Percentiles rank a stretch among this genome's conserved stretches.
These are phyloP conservation scores for Metridium senile DNA, from an alignment of 92 coral and sea anemone species.

Conservation along the genomic window DNA sequence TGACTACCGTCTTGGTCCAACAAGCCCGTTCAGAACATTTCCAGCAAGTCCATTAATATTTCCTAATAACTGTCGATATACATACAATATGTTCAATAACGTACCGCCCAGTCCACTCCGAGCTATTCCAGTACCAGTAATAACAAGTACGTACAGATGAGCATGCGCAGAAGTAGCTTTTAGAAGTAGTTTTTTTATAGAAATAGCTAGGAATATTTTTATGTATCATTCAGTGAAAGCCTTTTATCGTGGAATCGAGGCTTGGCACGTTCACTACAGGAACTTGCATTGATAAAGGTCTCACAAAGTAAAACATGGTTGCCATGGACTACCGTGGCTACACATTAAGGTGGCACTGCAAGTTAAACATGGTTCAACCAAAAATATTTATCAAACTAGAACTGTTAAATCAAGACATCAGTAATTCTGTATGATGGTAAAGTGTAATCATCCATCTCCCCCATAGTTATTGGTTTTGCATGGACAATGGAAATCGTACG, in stretches of 20 bases:
- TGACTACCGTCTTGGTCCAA: constrained; percentile 17
- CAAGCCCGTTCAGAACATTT: constrained; percentile 5
- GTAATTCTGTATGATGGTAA: no score
- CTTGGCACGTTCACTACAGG: background rate
- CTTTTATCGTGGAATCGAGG: background rate
- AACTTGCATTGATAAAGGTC: background rate
- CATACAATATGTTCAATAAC: background rate
- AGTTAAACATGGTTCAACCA: background rate
- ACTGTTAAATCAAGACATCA: no score
- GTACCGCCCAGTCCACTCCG: constrained; percentile 22
- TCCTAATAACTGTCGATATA: constrained; percentile 15
- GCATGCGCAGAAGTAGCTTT: background rate
- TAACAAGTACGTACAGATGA: constrained; percentile 33
- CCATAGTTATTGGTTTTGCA: no score
- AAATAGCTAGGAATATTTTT: background rate
- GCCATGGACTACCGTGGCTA: background rate
- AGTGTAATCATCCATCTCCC: no score
- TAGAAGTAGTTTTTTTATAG: background rate
- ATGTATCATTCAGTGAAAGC: background rate
- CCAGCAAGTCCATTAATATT: constrained; percentile 25
- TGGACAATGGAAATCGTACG: no score
- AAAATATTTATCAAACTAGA: background rate
- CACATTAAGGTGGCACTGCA: background rate
- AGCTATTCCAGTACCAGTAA: constrained; percentile 43
- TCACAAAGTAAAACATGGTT: background rate